A percentile compares a stretch with the other conserved stretches of the same genome.
These are phyloP conservation scores for Fundulus diaphanus DNA, from an alignment of 2,797 vertebrate genomes.

Conservation along the genomic window DNA sequence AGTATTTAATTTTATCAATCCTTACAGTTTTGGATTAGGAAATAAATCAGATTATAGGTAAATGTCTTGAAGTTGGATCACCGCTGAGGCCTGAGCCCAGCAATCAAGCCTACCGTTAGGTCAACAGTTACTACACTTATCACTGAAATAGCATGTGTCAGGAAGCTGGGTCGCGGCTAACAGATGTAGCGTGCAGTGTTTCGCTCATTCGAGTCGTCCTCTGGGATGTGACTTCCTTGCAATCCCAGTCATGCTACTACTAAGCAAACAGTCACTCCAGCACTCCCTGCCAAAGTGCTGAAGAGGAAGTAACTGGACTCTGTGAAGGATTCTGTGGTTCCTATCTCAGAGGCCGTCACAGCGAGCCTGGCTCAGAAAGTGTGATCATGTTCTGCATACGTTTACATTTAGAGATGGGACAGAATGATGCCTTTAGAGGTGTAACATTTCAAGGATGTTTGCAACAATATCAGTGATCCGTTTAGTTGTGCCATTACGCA, in stretches of 20 bases:
- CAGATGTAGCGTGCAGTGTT: constrained; percentile 31
- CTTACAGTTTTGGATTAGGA: neutral
- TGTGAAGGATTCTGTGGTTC: neutral
- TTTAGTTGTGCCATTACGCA: no score
- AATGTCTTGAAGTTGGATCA: neutral
- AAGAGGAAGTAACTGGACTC: constrained; percentile 2
- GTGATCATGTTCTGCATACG: neutral
- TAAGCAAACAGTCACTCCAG: constrained; percentile 20
- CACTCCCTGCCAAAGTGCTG: constrained; percentile 33
- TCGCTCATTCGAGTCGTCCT: constrained; percentile 13
- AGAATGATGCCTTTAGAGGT: neutral
- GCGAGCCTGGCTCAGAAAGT: neutral
- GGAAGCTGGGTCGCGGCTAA: constrained; percentile 11
- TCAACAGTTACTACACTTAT: neutral
- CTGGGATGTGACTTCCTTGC: constrained; percentile 29
- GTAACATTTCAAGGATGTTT: constrained; percentile 9
- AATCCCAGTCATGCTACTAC: constrained; percentile 34
- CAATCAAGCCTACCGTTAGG: neutral
- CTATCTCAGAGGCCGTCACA: neutral
- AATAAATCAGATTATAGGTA: neutral
- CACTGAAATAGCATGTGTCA: constrained; percentile 31
- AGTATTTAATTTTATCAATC: neutral
- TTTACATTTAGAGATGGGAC: constrained; percentile 11
- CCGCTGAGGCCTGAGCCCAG: neutral
- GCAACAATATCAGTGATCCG: neutral